A percentile compares a stretch with the other conserved stretches of the same genome.
phyloP scores from a whole-genome alignment of 2,888 invertebrate genomes.

The Myathropa florea region DNA sequence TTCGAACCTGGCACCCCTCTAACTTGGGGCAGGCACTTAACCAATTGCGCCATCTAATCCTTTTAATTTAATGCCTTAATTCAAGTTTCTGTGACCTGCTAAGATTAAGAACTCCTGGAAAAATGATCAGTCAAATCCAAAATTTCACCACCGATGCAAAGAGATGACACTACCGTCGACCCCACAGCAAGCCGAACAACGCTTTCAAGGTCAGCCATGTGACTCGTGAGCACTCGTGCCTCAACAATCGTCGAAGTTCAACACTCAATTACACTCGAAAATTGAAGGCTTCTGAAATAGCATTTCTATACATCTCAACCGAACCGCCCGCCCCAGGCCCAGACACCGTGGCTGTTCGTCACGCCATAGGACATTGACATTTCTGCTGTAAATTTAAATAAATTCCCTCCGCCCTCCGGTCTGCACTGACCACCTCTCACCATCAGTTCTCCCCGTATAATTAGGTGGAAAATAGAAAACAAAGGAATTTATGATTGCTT shows the following conservation, averaged over 20 bases:
- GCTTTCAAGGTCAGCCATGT: not conserved
- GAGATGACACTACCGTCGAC: too few species aligned
- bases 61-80: too few species aligned
- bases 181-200: not conserved
- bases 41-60: too few species aligned
- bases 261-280: not conserved
- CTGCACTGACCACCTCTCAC: not conserved
- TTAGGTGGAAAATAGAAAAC: constrained; percentile 20
- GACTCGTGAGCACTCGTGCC: not conserved
- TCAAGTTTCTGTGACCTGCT: too few species aligned
- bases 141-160: too few species aligned
- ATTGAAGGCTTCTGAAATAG: not conserved
- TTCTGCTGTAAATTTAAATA: constrained; percentile 12
- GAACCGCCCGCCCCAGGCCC: not conserved
- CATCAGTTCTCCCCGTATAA: not conserved
- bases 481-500: constrained; percentile 10
- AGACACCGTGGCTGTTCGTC: constrained; percentile 20
- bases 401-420: not conserved
- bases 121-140: too few species aligned
- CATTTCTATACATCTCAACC: not conserved
- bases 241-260: not conserved
- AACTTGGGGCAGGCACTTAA: too few species aligned
- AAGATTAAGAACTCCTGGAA: too few species aligned
- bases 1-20: too few species aligned
- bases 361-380: constrained; percentile 44